These are phyloP conservation scores for Eueides isabella DNA, from an alignment of 1,140 invertebrate species.

Conservation along the genomic window DNA sequence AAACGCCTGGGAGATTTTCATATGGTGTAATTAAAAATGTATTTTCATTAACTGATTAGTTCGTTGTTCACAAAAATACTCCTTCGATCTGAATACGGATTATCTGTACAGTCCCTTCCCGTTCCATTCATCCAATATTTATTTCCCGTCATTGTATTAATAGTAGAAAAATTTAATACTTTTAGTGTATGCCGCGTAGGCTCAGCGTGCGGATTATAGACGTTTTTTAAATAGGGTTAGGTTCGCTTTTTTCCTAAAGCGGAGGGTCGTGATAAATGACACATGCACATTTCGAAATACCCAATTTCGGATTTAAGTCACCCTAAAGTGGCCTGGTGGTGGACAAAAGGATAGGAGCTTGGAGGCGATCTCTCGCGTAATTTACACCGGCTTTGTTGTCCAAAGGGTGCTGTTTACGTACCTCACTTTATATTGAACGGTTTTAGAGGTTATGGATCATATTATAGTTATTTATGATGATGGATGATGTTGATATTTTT, in stretches of 20 bases:
- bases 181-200: constrained; percentile 68
- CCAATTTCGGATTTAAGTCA: constrained; percentile 83
- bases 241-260: constrained; percentile 56
- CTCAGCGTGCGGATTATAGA: constrained; percentile 69
- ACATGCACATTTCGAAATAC: constrained; percentile 83
- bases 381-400: constrained; percentile 64
- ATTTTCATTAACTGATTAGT: constrained; percentile 35
- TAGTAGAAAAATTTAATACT: constrained; percentile 78
- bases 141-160: constrained; percentile 75
- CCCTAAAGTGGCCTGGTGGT: constrained; percentile 80
- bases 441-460: constrained; percentile 60
- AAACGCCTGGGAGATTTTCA: background rate
- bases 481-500: background rate
- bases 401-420: constrained; percentile 65
- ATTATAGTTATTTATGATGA: constrained; percentile 70
- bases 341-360: constrained; percentile 64
- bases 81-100: constrained; percentile 64
- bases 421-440: constrained; percentile 58
- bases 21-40: constrained; percentile 10
- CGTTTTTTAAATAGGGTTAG: constrained; percentile 81
- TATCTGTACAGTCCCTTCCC: constrained; percentile 54
- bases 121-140: constrained; percentile 76
- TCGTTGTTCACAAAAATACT: constrained; percentile 42
- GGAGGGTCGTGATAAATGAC: constrained; percentile 82
- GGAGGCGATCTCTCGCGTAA: constrained; percentile 61